These are phyloP conservation scores for Priocnemis perturbator DNA, from an alignment of 2,888 invertebrate genomes.

Conservation along the genomic window DNA sequence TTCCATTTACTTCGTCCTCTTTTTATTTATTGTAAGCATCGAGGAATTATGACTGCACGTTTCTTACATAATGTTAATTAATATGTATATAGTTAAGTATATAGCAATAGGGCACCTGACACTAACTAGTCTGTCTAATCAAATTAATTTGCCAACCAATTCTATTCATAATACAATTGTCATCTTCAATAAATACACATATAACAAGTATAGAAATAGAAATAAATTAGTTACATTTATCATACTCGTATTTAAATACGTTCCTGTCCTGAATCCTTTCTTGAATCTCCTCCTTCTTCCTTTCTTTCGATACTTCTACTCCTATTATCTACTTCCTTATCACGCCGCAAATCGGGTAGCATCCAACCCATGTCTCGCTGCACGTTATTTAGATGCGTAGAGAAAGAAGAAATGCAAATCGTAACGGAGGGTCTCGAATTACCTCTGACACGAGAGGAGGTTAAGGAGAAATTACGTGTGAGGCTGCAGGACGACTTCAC, in stretches of 20 bases:
- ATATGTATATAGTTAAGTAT: too few species aligned
- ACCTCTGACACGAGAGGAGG: conserved; percentile 71
- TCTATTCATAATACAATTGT: too few species aligned
- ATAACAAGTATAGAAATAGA: too few species aligned
- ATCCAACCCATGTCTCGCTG: neutral
- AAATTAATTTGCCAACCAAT: too few species aligned
- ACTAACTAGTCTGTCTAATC: too few species aligned
- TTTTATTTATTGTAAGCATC: neutral
- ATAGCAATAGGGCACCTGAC: too few species aligned
- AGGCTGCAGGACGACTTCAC: conserved; percentile 70
- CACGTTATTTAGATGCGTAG: conserved; percentile 74
- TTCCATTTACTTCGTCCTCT: neutral
- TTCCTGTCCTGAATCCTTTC: too few species aligned
- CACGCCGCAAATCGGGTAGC: neutral
- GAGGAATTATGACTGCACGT: neutral
- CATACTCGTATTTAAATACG: too few species aligned
- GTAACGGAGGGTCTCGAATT: conserved; percentile 74
- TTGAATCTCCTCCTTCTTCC: neutral
- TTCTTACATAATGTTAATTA: neutral
- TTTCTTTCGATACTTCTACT: neutral
- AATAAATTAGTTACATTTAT: too few species aligned
- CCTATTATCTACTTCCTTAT: neutral
- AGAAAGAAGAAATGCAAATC: conserved; percentile 76
- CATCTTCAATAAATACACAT: too few species aligned
- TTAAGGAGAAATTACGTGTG: conserved; percentile 66